Base-by-base conservation (phyloP, 2,888 invertebrate genomes). In the Diadegma fenestrale region DNA sequence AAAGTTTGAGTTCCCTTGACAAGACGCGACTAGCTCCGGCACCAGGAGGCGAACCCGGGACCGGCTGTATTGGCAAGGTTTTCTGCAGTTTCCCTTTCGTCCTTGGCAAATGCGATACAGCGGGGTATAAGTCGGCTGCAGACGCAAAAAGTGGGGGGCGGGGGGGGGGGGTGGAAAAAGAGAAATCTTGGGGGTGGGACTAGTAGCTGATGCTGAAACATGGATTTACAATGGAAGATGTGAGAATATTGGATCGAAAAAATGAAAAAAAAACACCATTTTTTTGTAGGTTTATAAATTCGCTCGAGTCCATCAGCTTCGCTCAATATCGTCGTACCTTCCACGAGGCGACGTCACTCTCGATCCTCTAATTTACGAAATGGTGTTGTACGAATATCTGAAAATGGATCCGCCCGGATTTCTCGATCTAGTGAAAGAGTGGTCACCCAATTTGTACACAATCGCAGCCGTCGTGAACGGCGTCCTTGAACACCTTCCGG, bases 321-420 rank as follows among this genome's bases (percentile, higher is more conserved):
- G 95, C 87, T 95, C 93, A 54, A 92, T 94, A 48, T 93, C 98
- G 91, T 95, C 96, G 0, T 98, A 97, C 93, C 95, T 98, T 84
- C 98, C 98, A 0, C 95, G 96, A 87, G 94, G 94, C 22, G 94
- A 94, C 22, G 89, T 94, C 2, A 95, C 95, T 0, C 94, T 96
- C 8, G 96, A 96, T 92, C 96, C 97, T 0, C 96, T 97, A 77
- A 97, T 98, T 87, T 99, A 99, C 93, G 99, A 99, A 94, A 97
- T 98, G 96, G 98, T 99, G 85, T 95, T 99, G 37, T 98, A 97
- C 92, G 99, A 99, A 94, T 99, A 97, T 94, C 95, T 99, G 0
- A 97, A 97, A 93, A 95, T 96, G 75, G 98, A 99, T 93, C 96
- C 97, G 6, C 94, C 95, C 91, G 98, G 98, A 7, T 99, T 99